Percentiles rank a stretch among this genome's conserved stretches.
phyloP scores from a whole-genome alignment of 2,888 invertebrate genomes.

The Cistogaster globosa region DNA sequence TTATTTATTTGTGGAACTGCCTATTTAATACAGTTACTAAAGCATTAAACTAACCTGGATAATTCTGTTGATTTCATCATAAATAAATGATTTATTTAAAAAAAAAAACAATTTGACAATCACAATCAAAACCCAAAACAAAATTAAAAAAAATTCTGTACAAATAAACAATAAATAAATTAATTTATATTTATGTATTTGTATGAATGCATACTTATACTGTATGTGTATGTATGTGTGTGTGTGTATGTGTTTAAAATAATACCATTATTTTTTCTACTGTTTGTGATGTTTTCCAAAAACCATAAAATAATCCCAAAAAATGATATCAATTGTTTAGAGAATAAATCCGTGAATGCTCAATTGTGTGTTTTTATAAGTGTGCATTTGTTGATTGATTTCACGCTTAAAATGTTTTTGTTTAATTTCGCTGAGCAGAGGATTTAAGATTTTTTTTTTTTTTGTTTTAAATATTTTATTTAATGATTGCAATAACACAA shows the following conservation, averaged over 20 bases:
- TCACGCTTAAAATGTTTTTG: conserved; percentile 6
- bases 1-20: not conserved
- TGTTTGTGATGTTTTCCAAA: not conserved
- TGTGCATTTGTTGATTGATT: conserved; percentile 14
- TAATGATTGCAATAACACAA: too few species aligned
- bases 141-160: conserved; percentile 14
- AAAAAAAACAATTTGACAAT: conserved; percentile 1
- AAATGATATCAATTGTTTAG: conserved; percentile 10
- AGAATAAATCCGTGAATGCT: conserved; percentile 24
- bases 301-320: conserved; percentile 29
- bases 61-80: conserved; percentile 40
- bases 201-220: too few species aligned
- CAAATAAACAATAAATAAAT: conserved; percentile 29
- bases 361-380: not conserved
- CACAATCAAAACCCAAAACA: conserved; percentile 16
- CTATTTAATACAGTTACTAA: conserved; percentile 30
- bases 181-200: not conserved
- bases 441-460: conserved; percentile 29
- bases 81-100: conserved; percentile 35
- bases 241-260: conserved; percentile 7
- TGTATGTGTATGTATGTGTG: not conserved
- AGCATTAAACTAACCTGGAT: conserved; percentile 47
- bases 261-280: conserved; percentile 3
- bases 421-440: conserved; percentile 29
- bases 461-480: conserved; percentile 27